Base-by-base conservation (phyloP, 2,113 vertebrate species). In the Zosterops borbonicus region DNA sequence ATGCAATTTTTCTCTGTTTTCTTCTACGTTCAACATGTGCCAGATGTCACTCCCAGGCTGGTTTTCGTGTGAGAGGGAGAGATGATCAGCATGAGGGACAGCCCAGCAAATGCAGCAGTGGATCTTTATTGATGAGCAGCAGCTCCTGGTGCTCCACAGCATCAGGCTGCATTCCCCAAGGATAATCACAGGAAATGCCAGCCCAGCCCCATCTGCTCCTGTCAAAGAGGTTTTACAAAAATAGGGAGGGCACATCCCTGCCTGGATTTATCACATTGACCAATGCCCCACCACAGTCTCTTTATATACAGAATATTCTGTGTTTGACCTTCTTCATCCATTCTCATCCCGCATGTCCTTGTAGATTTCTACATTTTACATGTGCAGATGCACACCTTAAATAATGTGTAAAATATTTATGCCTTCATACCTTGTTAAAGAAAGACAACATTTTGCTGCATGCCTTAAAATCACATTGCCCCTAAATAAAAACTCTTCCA, bases 171-270 rank as follows among this genome's bases (percentile, higher is more conserved):
- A 23, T 24, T 92, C 88, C 83, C 81, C 74, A 21, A 0, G 55
- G 90, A 42, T 12, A 20, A 85, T 5, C 78, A 19, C 52, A 64
- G 83, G 68, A 78, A 95, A 88, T 5, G 12, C 35, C 80, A 49
- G 73, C 87, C 84, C 89, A 65, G 80, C 73, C 78, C 87, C 96
- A 91, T 60, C 94, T 96, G 92, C 7, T 95, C 76, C 7, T 7
- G 0, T 9, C 42, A 35, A 47, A 77, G 50, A 94, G 55, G 11
- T 82, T 90, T 49, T 29, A 39, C 46, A 71, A 53, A 94, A 87
- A 58, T 4, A 88, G 71, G 31, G 60, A 83, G 83, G 65, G 64
- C 77, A 53, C 14, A 0, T 35, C 50, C 28, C 68, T 75, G 64
- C 68, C 70, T 65, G 71, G 27, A 33, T 79, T 78, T 46, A 41